Evolutionary conservation across 2,888 invertebrate species (phyloP).

Genomic region (Acheta domesticus): DNA sequence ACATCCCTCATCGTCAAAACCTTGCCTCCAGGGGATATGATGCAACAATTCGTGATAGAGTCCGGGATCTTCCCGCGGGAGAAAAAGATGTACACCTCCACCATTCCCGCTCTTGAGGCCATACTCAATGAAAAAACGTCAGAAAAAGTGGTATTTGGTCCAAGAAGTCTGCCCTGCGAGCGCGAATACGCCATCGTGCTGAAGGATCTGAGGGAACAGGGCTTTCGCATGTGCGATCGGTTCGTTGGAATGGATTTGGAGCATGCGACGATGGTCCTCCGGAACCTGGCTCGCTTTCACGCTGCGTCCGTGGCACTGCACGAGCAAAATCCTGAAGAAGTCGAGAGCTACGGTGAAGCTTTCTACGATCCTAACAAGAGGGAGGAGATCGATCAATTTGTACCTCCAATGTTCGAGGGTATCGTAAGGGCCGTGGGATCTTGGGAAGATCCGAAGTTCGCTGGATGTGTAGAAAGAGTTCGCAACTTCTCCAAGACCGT

Average conservation of each 20-base stretch:
- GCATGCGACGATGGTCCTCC: slow-evolving; percentile 25
- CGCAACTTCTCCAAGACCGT: neutral
- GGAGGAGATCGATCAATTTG: neutral
- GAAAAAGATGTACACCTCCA: slow-evolving; percentile 19
- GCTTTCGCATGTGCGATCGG: slow-evolving; percentile 34
- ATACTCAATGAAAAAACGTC: neutral
- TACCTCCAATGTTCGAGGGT: neutral
- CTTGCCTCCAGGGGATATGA: slow-evolving; percentile 23
- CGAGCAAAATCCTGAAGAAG: slow-evolving; percentile 23
- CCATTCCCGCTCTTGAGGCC: neutral
- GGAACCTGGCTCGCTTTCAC: slow-evolving; percentile 31
- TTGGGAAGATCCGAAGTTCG: slow-evolving; percentile 29
- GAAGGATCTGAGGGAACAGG: slow-evolving; percentile 27
- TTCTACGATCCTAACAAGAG: slow-evolving; percentile 24
- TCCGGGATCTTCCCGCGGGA: slow-evolving; percentile 21
- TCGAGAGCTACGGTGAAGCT: slow-evolving; percentile 26
- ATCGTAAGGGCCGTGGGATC: slow-evolving; percentile 22
- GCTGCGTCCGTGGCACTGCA: slow-evolving; percentile 30
- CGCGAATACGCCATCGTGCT: slow-evolving; percentile 25
- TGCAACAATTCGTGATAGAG: neutral
- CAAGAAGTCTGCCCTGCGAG: neutral
- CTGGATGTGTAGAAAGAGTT: slow-evolving; percentile 26
- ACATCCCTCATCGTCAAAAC: slow-evolving; percentile 33
- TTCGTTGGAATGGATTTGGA: slow-evolving; percentile 27
- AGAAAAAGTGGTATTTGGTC: neutral